A percentile compares a stretch with the other conserved stretches of the same genome.
Conservation (phyloP, 2,113 vertebrate species). For the Gracilinanus agilis region DNA sequence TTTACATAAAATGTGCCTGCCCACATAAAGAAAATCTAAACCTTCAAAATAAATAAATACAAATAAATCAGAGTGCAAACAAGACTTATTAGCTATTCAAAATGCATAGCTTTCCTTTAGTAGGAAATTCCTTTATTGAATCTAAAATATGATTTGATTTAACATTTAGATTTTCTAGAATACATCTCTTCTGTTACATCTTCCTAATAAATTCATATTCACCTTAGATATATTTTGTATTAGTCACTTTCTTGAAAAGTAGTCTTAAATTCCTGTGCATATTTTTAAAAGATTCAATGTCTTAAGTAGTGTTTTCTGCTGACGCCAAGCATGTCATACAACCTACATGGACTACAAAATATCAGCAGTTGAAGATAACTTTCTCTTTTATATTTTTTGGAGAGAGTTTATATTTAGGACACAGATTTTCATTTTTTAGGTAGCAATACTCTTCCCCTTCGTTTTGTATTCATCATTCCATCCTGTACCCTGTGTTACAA, state of each 20-base stretch:
- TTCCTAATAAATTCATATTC: slow-evolving; percentile 57
- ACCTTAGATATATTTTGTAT: slow-evolving; percentile 45
- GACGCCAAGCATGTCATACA: not conserved
- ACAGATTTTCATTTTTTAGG: slow-evolving; percentile 19
- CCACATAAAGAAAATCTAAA: slow-evolving; percentile 44
- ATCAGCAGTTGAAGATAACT: slow-evolving; percentile 30
- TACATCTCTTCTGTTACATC: slow-evolving; percentile 27
- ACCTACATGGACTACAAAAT: slow-evolving; percentile 3
- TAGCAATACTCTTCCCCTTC: slow-evolving; percentile 3
- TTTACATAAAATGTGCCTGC: not conserved
- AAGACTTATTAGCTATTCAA: slow-evolving; percentile 44
- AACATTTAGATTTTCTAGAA: slow-evolving; percentile 61
- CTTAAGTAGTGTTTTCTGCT: slow-evolving; percentile 1
- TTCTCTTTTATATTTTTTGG: slow-evolving; percentile 19
- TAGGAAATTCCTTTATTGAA: slow-evolving; percentile 37
- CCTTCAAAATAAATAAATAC: slow-evolving; percentile 49
- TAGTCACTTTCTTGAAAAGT: slow-evolving; percentile 56
- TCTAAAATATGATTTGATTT: slow-evolving; percentile 52
- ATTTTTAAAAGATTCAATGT: slow-evolving; percentile 38
- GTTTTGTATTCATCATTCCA: not conserved
- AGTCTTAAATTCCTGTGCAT: slow-evolving; percentile 41
- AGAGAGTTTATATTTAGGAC: slow-evolving; percentile 24
- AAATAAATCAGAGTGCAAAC: slow-evolving; percentile 49
- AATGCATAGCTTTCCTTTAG: slow-evolving; percentile 12
- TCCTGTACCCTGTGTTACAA: not conserved